Evolutionary conservation across 2,797 vertebrate species (phyloP).

Genomic region (Arvicola amphibius): DNA sequence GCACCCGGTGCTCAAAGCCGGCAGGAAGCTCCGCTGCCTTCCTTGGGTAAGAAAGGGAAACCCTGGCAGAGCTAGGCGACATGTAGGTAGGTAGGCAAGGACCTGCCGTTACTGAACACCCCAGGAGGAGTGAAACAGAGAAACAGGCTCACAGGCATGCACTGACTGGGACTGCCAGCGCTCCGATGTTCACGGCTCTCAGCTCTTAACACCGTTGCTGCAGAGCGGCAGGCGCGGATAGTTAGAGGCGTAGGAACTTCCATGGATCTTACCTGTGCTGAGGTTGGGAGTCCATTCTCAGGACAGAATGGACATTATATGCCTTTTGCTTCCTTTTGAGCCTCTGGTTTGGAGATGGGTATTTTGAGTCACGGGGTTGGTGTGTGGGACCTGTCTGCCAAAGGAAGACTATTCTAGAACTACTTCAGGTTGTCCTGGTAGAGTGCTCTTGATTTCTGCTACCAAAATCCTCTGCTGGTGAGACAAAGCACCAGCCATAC

Average conservation of each 20-base stretch:
- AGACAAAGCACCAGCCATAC: background rate
- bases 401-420: background rate
- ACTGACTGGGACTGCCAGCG: background rate
- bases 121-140: background rate
- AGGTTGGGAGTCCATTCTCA: background rate
- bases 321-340: background rate
- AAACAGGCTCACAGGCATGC: background rate
- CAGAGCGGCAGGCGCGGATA: background rate
- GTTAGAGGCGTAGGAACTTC: background rate
- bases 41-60: background rate
- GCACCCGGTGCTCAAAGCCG: background rate
- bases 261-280: background rate
- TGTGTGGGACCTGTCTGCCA: background rate
- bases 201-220: background rate
- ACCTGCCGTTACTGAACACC: background rate
- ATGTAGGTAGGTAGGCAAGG: rapidly evolving
- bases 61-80: background rate
- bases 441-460: background rate
- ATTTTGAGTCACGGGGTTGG: background rate
- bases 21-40: background rate
- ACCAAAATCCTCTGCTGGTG: background rate
- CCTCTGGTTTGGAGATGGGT: background rate
- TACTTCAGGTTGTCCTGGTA: background rate
- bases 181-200: background rate
- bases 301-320: background rate